Conservation (phyloP, 2,113 vertebrate genomes). For the Alligator mississippiensis region DNA sequence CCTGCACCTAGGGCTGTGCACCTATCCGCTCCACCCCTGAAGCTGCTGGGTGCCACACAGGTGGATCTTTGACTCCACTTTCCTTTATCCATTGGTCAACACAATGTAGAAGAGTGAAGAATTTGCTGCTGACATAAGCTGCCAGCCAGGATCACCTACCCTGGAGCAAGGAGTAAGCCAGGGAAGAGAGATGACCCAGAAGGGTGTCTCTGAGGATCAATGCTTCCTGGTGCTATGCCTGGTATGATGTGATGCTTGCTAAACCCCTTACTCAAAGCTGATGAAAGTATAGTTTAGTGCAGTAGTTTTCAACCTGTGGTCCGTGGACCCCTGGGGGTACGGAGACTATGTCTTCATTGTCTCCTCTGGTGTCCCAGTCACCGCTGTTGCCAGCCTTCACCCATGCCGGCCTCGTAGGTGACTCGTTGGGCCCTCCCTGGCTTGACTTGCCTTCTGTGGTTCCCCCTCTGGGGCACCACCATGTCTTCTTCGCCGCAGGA, state of each 20-base stretch:
- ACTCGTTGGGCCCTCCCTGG: too few relatives aligned
- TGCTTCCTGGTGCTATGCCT: neutral
- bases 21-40: neutral
- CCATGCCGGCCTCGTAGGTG: too few relatives aligned
- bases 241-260: neutral
- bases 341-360: too few relatives aligned
- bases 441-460: too few relatives aligned
- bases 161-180: neutral
- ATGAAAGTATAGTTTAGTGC: too few relatives aligned
- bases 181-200: neutral
- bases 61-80: neutral
- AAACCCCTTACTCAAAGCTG: neutral
- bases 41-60: neutral
- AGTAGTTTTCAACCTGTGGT: too few relatives aligned
- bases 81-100: neutral
- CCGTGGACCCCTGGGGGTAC: too few relatives aligned
- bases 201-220: neutral
- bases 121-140: neutral
- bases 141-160: neutral
- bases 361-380: too few relatives aligned
- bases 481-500: too few relatives aligned
- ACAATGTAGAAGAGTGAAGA: neutral
- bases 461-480: too few relatives aligned
- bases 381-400: too few relatives aligned
- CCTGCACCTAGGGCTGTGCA: neutral